These are phyloP conservation scores for Butastur rufipennis DNA, from an alignment of 2,113 vertebrate genomes.

Conservation along the genomic window DNA sequence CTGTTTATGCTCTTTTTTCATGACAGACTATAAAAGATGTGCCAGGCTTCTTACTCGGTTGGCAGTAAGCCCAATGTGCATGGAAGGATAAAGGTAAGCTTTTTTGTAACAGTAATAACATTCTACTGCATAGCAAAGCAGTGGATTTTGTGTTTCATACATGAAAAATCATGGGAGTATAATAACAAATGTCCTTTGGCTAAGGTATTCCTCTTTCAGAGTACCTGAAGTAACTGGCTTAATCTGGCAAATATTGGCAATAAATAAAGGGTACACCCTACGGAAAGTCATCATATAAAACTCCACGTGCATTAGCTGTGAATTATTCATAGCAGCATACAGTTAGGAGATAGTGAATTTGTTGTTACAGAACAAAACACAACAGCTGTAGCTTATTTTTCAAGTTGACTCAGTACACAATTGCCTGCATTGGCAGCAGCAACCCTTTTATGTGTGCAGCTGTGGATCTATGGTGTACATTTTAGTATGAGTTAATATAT, in stretches of 20 bases:
- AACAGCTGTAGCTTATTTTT: constrained; percentile 15
- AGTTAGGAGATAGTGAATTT: constrained; percentile 1
- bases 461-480: not conserved
- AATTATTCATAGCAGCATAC: not conserved
- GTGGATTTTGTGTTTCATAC: not conserved
- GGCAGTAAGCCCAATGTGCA: constrained; percentile 89
- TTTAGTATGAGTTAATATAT: not conserved
- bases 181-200: not conserved
- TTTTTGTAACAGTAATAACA: not conserved
- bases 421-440: not conserved
- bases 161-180: not conserved
- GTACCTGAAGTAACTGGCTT: not conserved
- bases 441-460: not conserved
- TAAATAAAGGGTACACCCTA: constrained; percentile 1
- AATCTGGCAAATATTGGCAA: not conserved
- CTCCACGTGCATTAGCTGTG: not conserved
- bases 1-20: constrained; percentile 4
- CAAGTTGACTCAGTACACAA: not conserved
- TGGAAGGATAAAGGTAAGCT: constrained; percentile 84
- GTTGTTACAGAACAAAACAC: not conserved
- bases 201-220: not conserved
- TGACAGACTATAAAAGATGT: constrained; percentile 91
- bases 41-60: constrained; percentile 91
- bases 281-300: not conserved
- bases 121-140: not conserved